Evolutionary conservation across 2,888 invertebrate species (phyloP).

Genomic region (Stenichneumon culpator): DNA sequence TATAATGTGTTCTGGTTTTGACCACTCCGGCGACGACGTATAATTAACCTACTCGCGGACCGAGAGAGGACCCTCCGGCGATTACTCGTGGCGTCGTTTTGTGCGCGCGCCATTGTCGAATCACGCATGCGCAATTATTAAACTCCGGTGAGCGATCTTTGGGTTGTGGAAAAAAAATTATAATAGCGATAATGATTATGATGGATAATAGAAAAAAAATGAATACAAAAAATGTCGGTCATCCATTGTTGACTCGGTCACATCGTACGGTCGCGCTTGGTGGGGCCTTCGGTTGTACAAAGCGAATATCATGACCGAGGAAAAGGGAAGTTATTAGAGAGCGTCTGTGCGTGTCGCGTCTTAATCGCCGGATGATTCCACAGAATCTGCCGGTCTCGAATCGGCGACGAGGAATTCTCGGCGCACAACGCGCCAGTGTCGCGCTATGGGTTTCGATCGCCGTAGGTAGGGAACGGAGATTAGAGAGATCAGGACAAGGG

Average conservation of each 20-base stretch:
- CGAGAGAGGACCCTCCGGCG: slow-evolving; percentile 28
- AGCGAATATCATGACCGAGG: slow-evolving; percentile 18
- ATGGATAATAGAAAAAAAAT: no score
- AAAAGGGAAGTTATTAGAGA: slow-evolving; percentile 34
- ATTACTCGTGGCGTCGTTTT: slow-evolving; percentile 38
- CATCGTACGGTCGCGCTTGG: neutral
- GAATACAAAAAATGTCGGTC: slow-evolving; percentile 24
- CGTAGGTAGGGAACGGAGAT: slow-evolving; percentile 2
- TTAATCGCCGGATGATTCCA: slow-evolving; percentile 40
- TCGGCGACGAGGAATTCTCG: slow-evolving; percentile 10
- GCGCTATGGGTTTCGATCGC: neutral
- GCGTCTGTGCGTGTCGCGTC: neutral
- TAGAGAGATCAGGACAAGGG: slow-evolving; percentile 13
- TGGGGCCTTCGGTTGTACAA: neutral
- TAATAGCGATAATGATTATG: no score
- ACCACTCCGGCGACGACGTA: slow-evolving; percentile 37
- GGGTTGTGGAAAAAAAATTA: slow-evolving; percentile 1
- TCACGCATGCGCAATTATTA: slow-evolving; percentile 38
- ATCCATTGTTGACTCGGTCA: neutral
- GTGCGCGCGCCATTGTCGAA: slow-evolving; percentile 23
- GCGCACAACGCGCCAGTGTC: neutral
- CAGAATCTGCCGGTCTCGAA: slow-evolving; percentile 27
- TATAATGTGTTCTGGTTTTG: slow-evolving; percentile 48
- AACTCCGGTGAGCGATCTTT: slow-evolving; percentile 31
- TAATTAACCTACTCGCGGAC: slow-evolving; percentile 53